These are phyloP conservation scores for Leptestheria dahalacensis DNA, from an alignment of 1,140 invertebrate species.

Conservation along the genomic window DNA sequence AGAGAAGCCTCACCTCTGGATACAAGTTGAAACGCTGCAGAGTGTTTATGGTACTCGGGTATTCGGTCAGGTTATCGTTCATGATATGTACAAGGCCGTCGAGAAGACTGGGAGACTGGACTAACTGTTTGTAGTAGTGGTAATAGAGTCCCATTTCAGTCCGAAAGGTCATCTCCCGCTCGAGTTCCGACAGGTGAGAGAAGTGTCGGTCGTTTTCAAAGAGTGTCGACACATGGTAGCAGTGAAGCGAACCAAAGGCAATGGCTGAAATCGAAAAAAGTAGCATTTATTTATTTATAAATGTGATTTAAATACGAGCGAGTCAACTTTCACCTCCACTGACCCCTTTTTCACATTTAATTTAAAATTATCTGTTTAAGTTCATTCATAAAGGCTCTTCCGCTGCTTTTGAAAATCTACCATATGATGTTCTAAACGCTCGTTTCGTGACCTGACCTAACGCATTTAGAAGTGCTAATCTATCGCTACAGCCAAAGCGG, in stretches of 20 bases:
- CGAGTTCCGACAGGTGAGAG: conserved; percentile 61
- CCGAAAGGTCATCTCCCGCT: conserved; percentile 63
- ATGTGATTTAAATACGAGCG: background rate
- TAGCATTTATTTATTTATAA: background rate
- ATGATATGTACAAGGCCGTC: conserved; percentile 46
- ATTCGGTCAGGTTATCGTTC: conserved; percentile 61
- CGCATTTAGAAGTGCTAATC: no score
- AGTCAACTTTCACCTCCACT: background rate
- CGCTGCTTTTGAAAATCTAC: no score
- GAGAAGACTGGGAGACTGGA: conserved; percentile 44
- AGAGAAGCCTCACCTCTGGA: conserved; percentile 48
- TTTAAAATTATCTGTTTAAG: no score
- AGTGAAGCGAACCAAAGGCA: conserved; percentile 32
- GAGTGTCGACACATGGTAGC: conserved; percentile 48
- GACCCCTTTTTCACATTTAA: no score
- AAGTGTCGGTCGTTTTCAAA: conserved; percentile 70
- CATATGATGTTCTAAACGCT: no score
- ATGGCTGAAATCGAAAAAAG: conserved; percentile 23
- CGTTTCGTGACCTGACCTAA: no score
- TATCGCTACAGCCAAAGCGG: no score
- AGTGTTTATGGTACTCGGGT: conserved; percentile 60
- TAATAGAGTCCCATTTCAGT: conserved; percentile 73
- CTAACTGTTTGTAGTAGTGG: conserved; percentile 68
- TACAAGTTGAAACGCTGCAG: conserved; percentile 64
- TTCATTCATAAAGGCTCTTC: no score